Base-by-base conservation (phyloP, 2,797 vertebrate genomes). In the Xenentodon cancila region DNA sequence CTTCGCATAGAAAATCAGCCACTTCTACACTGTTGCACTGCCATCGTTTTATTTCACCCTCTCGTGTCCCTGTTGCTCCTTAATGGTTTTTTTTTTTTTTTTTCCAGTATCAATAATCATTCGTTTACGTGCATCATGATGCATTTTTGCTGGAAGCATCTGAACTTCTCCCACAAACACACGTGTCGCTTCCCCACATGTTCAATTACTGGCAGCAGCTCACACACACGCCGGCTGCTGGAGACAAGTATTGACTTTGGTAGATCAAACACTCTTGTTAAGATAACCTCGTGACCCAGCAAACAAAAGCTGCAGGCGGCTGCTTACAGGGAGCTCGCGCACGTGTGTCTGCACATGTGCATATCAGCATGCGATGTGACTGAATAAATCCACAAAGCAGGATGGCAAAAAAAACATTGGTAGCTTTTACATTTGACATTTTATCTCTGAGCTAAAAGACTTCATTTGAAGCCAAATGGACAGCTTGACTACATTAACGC, bases 221-320 rank as follows among this genome's bases (percentile, higher is more conserved):
- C 57, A 42, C 16, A 16, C 0, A 25, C 42, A 53, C 48, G 58
- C 1, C 5, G 13, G 42, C 20, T 46, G 42, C 47, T 69, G 22
- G 19, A 30, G 43, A 47, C 22, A 20, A n/a, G 44, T 73, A 71
- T 68, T 4, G 71, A 73, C 53, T 56, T 44, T 57, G 53, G 58
- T 17, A 66, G 79, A 85, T 79, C 63, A 77, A 80, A 80, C 46
- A 13, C 21, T 44, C 17, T 79, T 37, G 22, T 76, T 73, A 58
- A 50, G 66, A 61, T 57, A 54, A 73, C 71, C 71, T 61, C n/a
- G 15, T 59, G 74, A 72, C 61, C 71, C 60, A n/a, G 20, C 48
- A 51, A 66, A 68, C 73, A 67, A 63, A n/a, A 49, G n/a, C 71
- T 59, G 51, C 0, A 15, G 55, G 34, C 12, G 13, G 13, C 30